phyloP scores from a whole-genome alignment of 2,888 invertebrate genomes.

The Dioctria linearis region DNA sequence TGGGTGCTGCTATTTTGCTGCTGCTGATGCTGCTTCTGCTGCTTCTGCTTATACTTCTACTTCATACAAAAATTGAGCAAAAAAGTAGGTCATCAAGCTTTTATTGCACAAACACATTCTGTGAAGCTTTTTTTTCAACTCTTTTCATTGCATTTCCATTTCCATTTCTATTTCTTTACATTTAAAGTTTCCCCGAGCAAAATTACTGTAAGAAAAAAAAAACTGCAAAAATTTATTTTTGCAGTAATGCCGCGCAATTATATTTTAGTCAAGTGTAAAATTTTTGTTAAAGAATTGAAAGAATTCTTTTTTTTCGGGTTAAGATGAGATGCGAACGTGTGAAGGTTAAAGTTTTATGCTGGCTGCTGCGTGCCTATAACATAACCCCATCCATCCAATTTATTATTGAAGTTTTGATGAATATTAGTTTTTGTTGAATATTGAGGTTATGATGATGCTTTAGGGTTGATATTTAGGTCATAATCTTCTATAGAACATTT shows the following conservation, averaged over 20 bases:
- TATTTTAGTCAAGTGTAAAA: constrained; percentile 33
- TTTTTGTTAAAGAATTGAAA: constrained; percentile 7
- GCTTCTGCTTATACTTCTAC: too few species aligned
- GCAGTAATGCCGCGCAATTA: constrained; percentile 6
- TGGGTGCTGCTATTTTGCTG: too few species aligned
- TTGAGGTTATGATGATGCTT: too few species aligned
- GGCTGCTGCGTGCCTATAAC: too few species aligned
- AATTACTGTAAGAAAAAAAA: neutral
- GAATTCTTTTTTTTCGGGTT: neutral
- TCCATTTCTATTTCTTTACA: neutral
- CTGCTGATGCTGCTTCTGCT: too few species aligned
- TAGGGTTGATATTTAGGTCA: too few species aligned
- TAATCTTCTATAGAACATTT: too few species aligned
- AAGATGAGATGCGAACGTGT: neutral
- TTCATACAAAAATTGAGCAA: constrained; percentile 21
- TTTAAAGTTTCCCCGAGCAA: neutral
- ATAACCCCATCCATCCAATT: too few species aligned
- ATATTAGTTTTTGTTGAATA: too few species aligned
- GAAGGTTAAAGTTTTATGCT: neutral
- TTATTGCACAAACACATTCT: constrained; percentile 10
- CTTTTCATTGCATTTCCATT: constrained; percentile 25
- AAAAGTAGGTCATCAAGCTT: constrained; percentile 44
- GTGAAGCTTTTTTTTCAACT: constrained; percentile 11
- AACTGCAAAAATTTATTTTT: neutral
- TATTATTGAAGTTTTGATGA: too few species aligned